Evolutionary conservation across 2,113 vertebrate genomes (phyloP), one percentile per base, ranked within the genome.

Genomic region (Psittacula cyanocephala): DNA sequence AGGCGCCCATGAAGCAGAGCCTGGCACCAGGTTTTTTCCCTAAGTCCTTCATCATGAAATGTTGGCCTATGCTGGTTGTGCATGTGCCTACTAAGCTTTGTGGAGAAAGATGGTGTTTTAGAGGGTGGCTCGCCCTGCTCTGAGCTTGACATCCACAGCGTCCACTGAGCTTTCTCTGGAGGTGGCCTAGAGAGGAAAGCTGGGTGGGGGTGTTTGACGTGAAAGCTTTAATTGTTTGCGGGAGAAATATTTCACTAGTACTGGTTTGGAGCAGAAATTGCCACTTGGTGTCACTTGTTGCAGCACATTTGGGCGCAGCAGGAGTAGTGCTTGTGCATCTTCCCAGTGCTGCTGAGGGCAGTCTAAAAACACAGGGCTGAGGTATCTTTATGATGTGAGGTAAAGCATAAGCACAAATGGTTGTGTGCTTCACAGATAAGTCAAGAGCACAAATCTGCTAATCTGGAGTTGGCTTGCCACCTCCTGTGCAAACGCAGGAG

Each of bases 1-100:
- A 60, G 35, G 25, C 5, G 4, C 46, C 60, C 24, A 20, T 0
- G 0, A 33, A 64, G 37, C 2, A 0, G 9, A 62, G 47, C 52
- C 39, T 1, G 1, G 59, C 2, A 10, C 43, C 7, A 3, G 3
- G 19, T 87, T 75, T n/a, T 11, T 7, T 44, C 12, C 27, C 10
- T 8, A 11, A 1, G n/a, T 33, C 43, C 22, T 81, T 85, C 13
- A 1, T 16, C 2, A 0, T 0, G 0, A 35, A 44, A 57, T 1
- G 0, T n/a, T 10, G 10, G 5, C 15, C 41, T 49, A n/a, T 57
- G 39, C 76, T 39, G 11, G 33, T 52, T 39, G 43, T 35, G 52
- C 44, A 1, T 0, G 0, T 39, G 59, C 86, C 49, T 1, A 1
- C 39, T n/a, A 7, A 47, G 19, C 53, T 82, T 44, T 0, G 0